phyloP scores from a whole-genome alignment of 1,140 invertebrate species.

The Lamellibrachia luymesi region DNA sequence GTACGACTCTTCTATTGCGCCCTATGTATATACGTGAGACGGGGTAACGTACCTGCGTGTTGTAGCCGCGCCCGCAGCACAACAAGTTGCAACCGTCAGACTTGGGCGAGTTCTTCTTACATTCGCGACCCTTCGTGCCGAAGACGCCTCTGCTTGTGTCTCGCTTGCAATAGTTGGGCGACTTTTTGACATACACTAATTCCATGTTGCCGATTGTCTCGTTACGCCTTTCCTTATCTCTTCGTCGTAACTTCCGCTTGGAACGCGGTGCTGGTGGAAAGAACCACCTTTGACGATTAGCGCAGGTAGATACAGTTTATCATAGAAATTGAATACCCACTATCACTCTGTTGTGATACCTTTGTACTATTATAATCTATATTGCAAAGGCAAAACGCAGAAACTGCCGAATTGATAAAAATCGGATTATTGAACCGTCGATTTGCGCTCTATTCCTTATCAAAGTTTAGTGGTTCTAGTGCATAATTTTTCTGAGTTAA shows the following conservation, averaged over 20 bases:
- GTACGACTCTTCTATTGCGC: too few species aligned
- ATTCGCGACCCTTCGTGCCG: constrained; percentile 65
- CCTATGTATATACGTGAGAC: background rate
- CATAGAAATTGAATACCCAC: too few species aligned
- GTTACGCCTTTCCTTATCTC: constrained; percentile 37
- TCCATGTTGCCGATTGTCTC: constrained; percentile 62
- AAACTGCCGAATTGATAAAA: too few species aligned
- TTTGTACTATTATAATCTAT: too few species aligned
- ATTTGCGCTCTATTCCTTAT: too few species aligned
- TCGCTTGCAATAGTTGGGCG: constrained; percentile 69
- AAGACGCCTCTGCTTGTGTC: constrained; percentile 64
- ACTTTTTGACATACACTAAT: constrained; percentile 67
- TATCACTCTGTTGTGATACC: too few species aligned
- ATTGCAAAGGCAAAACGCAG: too few species aligned
- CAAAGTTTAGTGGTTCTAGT: too few species aligned
- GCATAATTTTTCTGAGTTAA: too few species aligned
- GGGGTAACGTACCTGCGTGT: constrained; percentile 44
- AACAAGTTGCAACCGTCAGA: constrained; percentile 66
- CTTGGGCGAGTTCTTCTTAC: constrained; percentile 66
- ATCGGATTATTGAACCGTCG: too few species aligned
- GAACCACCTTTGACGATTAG: background rate
- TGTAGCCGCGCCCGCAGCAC: constrained; percentile 55
- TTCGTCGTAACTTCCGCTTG: constrained; percentile 41
- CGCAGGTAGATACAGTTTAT: too few species aligned
- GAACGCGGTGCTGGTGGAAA: constrained; percentile 51